Evolutionary conservation across 2,113 vertebrate genomes (phyloP), one percentile per base, ranked within the genome.

Genomic region (Ictalurus punctatus): DNA sequence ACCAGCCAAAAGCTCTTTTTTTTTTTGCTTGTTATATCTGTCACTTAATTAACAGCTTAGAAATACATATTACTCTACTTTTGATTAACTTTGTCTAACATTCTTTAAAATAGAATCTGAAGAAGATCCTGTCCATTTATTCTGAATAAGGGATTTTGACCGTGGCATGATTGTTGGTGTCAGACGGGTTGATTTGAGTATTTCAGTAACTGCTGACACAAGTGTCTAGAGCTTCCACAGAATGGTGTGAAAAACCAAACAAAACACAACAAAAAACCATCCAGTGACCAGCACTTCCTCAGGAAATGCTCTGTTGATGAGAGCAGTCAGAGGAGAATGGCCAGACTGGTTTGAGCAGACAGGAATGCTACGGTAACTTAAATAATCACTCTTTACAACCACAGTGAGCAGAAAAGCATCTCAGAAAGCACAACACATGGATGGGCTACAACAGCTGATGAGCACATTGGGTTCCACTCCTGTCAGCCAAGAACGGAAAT

Each of bases 331-430:
- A 78, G 27, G 27, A 76, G 37, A 76, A 37, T 19, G 16, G 17
- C 71, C 21, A 40, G 17, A 52, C 40, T 16, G 27, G 27, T n/a
- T 17, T 80, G 5, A 30, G 27, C 27, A 56, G 6, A 30, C 27
- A 9, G 52, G 27, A 80, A 80, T 13, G 27, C 54, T 30, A 34
- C 2, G 12, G 79, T 34, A 30, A 82, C 12, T 27, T 6, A 52
- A 79, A n/a, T 79, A 79, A 79, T 5, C 44, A 79, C 48, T 81
- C n/a, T 56, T 30, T 81, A 56, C 79, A 82, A 59, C 79, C 4
- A 8, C 30, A 30, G 2, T 30, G 54, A 82, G 7, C 2, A 21
- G 79, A 82, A 82, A 58, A 8, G 48, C 78, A 80, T 54, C n/a
- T 58, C 17, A n/a, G 48, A 80, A 52, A 13, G 12, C 4, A 10